phyloP scores from a whole-genome alignment of 2,888 invertebrate species.

The Brenthis hecate region DNA sequence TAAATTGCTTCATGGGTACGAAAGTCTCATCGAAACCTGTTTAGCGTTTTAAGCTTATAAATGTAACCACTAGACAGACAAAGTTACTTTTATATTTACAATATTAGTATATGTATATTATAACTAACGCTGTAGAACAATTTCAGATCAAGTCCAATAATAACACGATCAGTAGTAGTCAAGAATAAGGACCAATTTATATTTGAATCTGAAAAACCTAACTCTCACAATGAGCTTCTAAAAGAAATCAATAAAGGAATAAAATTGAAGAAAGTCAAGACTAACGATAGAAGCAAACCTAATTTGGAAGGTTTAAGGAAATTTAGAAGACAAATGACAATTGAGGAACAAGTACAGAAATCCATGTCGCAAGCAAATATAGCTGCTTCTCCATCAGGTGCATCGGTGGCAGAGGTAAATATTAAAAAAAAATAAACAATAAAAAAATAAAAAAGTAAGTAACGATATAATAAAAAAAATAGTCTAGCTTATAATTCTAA shows the following conservation, averaged over 20 bases:
- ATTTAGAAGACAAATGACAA: constrained; percentile 94
- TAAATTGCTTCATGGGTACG: no score
- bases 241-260: constrained; percentile 92
- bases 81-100: no score
- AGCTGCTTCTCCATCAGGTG: constrained; percentile 77
- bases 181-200: constrained; percentile 91
- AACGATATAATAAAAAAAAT: neutral
- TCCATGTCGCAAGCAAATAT: constrained; percentile 87
- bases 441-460: neutral
- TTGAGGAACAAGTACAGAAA: constrained; percentile 94
- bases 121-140: neutral
- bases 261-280: constrained; percentile 87
- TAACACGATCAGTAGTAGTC: constrained; percentile 81
- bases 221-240: constrained; percentile 90
- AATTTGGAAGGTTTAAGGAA: constrained; percentile 91
- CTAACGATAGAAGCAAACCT: constrained; percentile 94
- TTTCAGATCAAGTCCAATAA: constrained; percentile 83
- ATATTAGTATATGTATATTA: no score
- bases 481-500: neutral
- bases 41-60: no score
- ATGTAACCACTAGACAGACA: no score
- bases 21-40: no score
- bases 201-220: constrained; percentile 92
- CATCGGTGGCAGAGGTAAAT: constrained; percentile 59
- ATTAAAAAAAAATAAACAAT: neutral